phyloP scores from a whole-genome alignment of 2,888 invertebrate genomes.

The Polia nebulosa region DNA sequence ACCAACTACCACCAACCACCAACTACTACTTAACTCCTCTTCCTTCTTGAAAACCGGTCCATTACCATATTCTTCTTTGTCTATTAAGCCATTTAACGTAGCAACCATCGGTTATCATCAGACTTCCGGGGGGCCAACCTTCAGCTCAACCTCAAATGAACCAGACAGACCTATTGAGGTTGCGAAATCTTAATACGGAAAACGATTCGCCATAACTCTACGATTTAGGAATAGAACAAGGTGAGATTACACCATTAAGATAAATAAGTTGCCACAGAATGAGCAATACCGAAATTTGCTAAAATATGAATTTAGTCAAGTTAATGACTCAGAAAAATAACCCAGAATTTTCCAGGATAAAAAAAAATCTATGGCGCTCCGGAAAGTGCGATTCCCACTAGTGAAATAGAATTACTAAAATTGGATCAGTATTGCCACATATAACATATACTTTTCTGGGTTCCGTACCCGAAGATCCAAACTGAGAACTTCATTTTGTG shows the following conservation, averaged over 20 bases:
- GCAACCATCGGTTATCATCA: slow-evolving; percentile 37
- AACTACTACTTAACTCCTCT: not conserved
- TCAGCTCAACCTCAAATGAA: slow-evolving; percentile 52
- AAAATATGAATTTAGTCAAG: no score
- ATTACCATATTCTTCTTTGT: slow-evolving; percentile 54
- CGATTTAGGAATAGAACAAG: slow-evolving; percentile 14
- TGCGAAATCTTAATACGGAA: slow-evolving; percentile 53
- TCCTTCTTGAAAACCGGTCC: slow-evolving; percentile 27
- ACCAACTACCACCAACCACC: no score
- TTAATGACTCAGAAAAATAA: no score
- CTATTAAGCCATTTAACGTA: slow-evolving; percentile 35
- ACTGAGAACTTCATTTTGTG: no score
- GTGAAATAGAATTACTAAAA: no score
- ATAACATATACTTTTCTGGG: no score
- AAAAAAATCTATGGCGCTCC: no score
- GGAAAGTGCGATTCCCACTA: no score
- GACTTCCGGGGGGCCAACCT: slow-evolving; percentile 58
- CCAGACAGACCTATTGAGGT: slow-evolving; percentile 42
- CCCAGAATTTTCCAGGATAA: no score
- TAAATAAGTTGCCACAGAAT: not conserved
- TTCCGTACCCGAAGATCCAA: no score
- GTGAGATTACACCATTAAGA: slow-evolving; percentile 28
- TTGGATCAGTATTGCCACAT: no score
- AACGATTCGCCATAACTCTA: slow-evolving; percentile 41
- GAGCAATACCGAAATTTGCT: not conserved